Evolutionary conservation across 2,888 invertebrate genomes (phyloP), one percentile per base, ranked within the genome.

Genomic region (Lasioglossum pauxillum): DNA sequence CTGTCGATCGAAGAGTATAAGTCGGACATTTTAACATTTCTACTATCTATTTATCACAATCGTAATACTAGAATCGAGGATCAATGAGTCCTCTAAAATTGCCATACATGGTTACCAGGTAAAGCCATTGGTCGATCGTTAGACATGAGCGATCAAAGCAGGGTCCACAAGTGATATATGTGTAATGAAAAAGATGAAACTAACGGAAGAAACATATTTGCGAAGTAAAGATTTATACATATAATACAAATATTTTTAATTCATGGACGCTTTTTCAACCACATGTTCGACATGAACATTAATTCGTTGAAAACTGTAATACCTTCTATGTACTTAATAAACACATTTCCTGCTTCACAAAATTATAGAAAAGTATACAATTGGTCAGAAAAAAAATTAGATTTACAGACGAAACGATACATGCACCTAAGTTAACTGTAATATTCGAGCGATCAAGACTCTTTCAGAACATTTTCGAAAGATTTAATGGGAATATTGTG

Each of bases 121-220:
- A 75, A 57, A 49, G 67, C 41, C 38, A 86, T 64, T 83, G 46
- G 83, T 79, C 80, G 83, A 89, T 84, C 79, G 74, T 72, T 53
- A 85, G 85, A 78, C 57, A 57, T 76, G 87, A 67, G 82, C 73
- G 84, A 89, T 90, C 87, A 87, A 90, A 90, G 84, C 90, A 90
- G 91, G 89, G 92, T 93, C 91, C 91, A 93, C 84, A 90, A 91
- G 93, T 92, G 93, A 92, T 91, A 91, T 89, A 88, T 35, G 35
- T 35, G 5, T 86, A 88, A 89, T 86, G 90, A 92, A 91, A 44
- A 88, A 81, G 60, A 92, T 91, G 88, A 81, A 72, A 84, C 41
- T 38, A 82, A 79, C 53, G 27, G 38, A 35, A 16, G n/a, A 71
- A 80, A 69, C 23, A 75, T 46, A 75, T 76, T 64, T 44, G 38